Evolutionary conservation across 2,797 vertebrate genomes (phyloP).

Genomic region (Crocodylus rhombifer): DNA sequence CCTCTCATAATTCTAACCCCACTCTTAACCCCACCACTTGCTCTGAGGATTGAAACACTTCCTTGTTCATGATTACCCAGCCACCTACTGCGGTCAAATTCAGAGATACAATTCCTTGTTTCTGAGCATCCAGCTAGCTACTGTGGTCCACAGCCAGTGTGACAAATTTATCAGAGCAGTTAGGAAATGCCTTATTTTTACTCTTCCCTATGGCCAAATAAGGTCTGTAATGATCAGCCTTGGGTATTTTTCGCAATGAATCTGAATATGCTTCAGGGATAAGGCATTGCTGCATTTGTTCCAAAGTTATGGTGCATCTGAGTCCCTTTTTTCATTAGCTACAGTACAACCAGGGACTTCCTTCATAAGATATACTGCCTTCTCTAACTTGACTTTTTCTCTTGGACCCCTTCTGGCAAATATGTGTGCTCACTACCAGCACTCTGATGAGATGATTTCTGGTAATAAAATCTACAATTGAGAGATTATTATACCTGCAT

Average conservation of each 20-base stretch:
- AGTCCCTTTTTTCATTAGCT: background rate
- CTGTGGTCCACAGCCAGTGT: background rate
- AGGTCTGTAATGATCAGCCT: background rate
- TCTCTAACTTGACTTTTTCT: background rate
- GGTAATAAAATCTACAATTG: background rate
- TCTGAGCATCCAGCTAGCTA: background rate
- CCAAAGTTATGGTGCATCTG: background rate
- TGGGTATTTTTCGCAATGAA: background rate
- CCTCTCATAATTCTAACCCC: background rate
- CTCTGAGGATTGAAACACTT: background rate
- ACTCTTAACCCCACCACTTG: background rate
- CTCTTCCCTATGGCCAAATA: background rate
- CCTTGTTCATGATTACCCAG: background rate
- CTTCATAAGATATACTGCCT: rapidly evolving
- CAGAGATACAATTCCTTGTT: background rate
- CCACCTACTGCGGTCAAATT: no score
- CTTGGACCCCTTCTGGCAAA: background rate
- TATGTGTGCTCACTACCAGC: background rate
- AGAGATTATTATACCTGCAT: no score
- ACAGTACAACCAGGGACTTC: background rate
- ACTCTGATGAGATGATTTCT: background rate
- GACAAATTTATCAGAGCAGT: background rate
- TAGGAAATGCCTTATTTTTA: background rate
- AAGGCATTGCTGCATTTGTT: background rate
- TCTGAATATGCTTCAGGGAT: background rate